Conservation (phyloP, 2,113 vertebrate genomes). For the Phaethornis superciliosus region DNA sequence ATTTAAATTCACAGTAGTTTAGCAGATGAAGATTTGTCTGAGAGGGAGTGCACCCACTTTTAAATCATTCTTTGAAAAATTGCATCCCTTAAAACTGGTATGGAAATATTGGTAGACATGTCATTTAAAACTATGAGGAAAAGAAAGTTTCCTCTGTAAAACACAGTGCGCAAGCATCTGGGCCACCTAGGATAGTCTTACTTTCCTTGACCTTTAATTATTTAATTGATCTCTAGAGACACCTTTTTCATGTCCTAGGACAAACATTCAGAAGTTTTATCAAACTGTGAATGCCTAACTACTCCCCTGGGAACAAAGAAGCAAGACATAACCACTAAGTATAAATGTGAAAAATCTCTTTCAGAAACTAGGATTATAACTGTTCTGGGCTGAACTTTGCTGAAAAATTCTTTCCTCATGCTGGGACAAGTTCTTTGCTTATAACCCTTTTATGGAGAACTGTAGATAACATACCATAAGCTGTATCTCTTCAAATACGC, state of each 20-base stretch:
- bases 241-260: neutral
- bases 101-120: neutral
- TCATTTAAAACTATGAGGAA: neutral
- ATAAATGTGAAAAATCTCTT: neutral
- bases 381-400: neutral
- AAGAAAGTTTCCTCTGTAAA: neutral
- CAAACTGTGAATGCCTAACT: neutral
- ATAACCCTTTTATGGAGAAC: neutral
- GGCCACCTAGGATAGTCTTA: neutral
- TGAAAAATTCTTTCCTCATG: neutral
- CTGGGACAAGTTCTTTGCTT: neutral
- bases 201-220: neutral
- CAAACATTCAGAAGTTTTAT: conserved; percentile 6
- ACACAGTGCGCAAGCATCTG: neutral
- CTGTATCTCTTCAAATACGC: neutral
- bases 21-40: neutral
- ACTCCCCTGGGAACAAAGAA: neutral
- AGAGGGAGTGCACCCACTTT: neutral
- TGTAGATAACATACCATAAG: neutral
- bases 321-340: neutral
- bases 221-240: neutral
- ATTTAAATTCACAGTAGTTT: neutral
- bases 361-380: neutral
- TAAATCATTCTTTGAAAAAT: neutral
- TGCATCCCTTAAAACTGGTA: neutral